These are phyloP conservation scores for Oostethus manadensis DNA, from an alignment of 2,113 vertebrate genomes.

Conservation along the genomic window DNA sequence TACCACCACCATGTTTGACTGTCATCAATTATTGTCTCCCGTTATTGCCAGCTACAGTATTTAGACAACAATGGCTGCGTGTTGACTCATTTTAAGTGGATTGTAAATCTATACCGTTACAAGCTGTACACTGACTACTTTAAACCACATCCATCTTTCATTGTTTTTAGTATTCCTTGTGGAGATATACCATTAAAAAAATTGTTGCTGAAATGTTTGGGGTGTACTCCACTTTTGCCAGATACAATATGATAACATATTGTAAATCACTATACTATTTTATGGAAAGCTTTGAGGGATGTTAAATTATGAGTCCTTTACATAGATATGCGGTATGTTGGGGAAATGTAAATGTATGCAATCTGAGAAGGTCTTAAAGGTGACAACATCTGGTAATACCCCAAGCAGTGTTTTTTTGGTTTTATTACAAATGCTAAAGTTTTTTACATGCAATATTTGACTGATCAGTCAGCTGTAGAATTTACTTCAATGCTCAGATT, in stretches of 20 bases:
- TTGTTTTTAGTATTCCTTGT: too few species aligned
- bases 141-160: too few species aligned
- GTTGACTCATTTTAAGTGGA: too few species aligned
- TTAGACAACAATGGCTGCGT: too few species aligned
- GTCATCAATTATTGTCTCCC: too few species aligned
- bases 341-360: background rate
- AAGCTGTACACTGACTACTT: too few species aligned
- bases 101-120: too few species aligned
- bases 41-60: too few species aligned
- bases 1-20: too few species aligned
- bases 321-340: slow-evolving; percentile 4
- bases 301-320: background rate
- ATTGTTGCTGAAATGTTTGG: too few species aligned
- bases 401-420: background rate
- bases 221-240: too few species aligned
- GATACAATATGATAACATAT: background rate
- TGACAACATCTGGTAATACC: background rate
- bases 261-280: slow-evolving; percentile 2
- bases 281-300: background rate
- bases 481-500: background rate
- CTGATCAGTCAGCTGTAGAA: background rate
- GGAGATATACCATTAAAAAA: too few species aligned
- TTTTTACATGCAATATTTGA: background rate
- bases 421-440: background rate
- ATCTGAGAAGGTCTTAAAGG: background rate